Base-by-base conservation (phyloP, 2,113 vertebrate genomes). In the Nothoprocta perdicaria region DNA sequence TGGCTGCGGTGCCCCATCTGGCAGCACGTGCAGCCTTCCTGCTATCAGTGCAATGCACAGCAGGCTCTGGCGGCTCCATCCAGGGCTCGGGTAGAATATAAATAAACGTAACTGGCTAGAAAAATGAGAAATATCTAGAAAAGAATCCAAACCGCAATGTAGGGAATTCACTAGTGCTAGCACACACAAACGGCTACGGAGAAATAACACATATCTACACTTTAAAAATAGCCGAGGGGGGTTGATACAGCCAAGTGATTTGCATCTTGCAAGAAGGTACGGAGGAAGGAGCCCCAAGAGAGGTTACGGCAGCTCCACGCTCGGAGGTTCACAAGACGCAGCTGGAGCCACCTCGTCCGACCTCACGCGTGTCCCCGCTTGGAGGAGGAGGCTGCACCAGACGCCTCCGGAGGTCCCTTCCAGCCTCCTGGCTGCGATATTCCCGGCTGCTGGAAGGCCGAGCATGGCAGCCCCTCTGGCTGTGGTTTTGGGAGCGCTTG, bases 241-340 rank as follows among this genome's bases (percentile, higher is more conserved):
- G 46, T 68, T 46, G 65, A 22, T n/a, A 21, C 7, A 29, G 27
- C 13, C 52, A 27, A 53, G 45, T n/a, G 19, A 43, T 22, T 46
- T 29, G 21, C 10, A 18, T 22, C 14, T 9, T 15, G 43, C 65
- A 68, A 16, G 31, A 46, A n/a, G 31, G 40, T 22, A 68, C 41
- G 10, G 14, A 68, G 29, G 12, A 68, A 68, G 65, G 29, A 68
- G 45, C 45, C 18, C 45, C 7, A 46, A 62, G 31, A 33, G 18
- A 63, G 52, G 88, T 26, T 0, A 0, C 14, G 10, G 21, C 46
- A 22, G 22, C 41, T 55, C 52, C 41, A 33, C 40, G 9, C 41
- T 14, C 8, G 2, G 33, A 81, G 10, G 4, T 3, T 73, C 68
- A 61, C 38, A 58, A 52, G 35, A 79, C 3, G 3, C 8, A 16